phyloP scores from a whole-genome alignment of 2,113 vertebrate species.

The Pituophis catenifer region DNA sequence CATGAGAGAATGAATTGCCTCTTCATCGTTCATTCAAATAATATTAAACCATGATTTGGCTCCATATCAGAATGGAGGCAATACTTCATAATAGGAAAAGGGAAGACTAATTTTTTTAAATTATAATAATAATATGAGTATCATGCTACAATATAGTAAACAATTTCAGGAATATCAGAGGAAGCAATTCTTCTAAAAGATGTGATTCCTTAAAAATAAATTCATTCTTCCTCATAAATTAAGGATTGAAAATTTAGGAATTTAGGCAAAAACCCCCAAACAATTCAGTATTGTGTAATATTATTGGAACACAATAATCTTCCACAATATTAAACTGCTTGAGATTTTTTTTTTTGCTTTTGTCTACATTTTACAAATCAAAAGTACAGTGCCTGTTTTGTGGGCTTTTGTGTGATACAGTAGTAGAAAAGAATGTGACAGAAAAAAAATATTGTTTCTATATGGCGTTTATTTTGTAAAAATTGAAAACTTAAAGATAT shows the following conservation, averaged over 20 bases:
- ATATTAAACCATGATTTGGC: background rate
- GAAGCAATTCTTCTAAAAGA: constrained; percentile 46
- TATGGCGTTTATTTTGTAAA: background rate
- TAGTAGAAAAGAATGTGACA: background rate
- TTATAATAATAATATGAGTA: background rate
- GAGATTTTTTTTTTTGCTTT: background rate
- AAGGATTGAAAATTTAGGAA: background rate
- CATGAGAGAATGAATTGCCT: background rate
- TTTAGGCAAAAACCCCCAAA: background rate
- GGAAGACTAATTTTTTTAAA: constrained; percentile 51
- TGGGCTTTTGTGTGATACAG: background rate
- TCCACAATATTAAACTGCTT: background rate
- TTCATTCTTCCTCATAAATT: background rate
- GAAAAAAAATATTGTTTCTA: background rate
- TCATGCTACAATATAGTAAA: constrained; percentile 50
- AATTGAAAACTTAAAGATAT: background rate
- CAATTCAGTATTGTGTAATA: background rate
- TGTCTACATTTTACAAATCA: background rate
- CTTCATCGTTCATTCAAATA: background rate
- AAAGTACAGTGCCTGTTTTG: background rate
- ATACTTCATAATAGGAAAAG: constrained; percentile 56
- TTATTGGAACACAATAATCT: background rate
- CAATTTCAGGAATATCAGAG: constrained; percentile 52
- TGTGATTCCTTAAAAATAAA: background rate
- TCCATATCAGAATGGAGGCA: background rate